Percentiles rank a stretch among this genome's conserved stretches.
Evolutionary conservation across 2,113 vertebrate genomes (phyloP).

Genomic region (Elephas maximus): DNA sequence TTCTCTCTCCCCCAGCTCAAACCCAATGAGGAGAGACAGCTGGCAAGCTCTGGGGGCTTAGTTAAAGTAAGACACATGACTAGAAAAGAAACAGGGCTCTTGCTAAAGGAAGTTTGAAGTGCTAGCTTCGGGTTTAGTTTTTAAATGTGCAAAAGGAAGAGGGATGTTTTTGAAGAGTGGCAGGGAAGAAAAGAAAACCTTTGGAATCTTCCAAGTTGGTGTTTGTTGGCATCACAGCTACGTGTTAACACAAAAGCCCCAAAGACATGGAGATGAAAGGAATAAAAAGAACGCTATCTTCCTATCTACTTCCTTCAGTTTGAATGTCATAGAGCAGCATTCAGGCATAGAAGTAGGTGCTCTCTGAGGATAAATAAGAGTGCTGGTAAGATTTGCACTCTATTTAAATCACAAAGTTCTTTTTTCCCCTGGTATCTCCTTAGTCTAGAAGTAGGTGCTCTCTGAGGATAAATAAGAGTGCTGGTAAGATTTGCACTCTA

Average conservation of each 20-base stretch:
- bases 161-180: background rate
- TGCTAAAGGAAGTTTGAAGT: slow-evolving; percentile 75
- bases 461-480: slow-evolving; percentile 38
- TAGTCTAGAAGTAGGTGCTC: background rate
- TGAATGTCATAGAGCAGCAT: background rate
- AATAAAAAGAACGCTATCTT: slow-evolving; percentile 47
- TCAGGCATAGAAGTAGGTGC: background rate
- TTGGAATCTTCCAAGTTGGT: slow-evolving; percentile 69
- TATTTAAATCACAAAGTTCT: background rate
- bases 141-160: slow-evolving; percentile 65
- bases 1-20: slow-evolving; percentile 69
- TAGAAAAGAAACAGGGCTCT: slow-evolving; percentile 64
- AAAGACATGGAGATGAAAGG: slow-evolving; percentile 43
- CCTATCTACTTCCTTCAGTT: background rate
- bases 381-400: background rate
- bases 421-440: background rate
- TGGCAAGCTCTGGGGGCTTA: slow-evolving; percentile 72
- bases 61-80: slow-evolving; percentile 67
- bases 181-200: background rate
- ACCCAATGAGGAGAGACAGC: slow-evolving; percentile 73
- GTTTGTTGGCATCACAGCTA: slow-evolving; percentile 53
- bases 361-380: slow-evolving; percentile 47
- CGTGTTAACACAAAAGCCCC: slow-evolving; percentile 59
- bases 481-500: background rate
- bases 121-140: slow-evolving; percentile 68